These are phyloP conservation scores for Vulpes lagopus DNA, from an alignment of 2,113 vertebrate genomes.

Conservation along the genomic window DNA sequence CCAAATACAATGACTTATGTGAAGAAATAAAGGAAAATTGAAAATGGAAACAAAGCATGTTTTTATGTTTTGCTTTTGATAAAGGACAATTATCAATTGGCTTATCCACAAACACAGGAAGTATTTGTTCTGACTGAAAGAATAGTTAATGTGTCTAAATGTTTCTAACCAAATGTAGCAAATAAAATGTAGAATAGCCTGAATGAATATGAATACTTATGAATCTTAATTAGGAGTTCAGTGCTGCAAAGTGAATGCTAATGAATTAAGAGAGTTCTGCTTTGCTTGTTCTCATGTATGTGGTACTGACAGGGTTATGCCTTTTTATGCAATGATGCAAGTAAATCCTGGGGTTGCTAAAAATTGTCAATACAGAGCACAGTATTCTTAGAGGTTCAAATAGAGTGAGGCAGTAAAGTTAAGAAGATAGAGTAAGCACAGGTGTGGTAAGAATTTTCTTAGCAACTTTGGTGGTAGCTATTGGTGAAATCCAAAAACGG, in stretches of 20 bases:
- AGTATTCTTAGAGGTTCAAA: not conserved
- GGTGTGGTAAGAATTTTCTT: not conserved
- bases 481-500: not conserved
- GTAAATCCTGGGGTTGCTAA: not conserved
- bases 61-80: constrained; percentile 55
- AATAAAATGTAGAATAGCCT: constrained; percentile 10
- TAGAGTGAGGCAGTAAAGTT: not conserved
- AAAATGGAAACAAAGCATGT: constrained; percentile 33
- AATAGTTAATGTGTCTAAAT: constrained; percentile 27
- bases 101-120: not conserved
- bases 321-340: not conserved
- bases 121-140: constrained; percentile 38
- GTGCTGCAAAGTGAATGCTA: not conserved
- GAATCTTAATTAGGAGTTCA: constrained; percentile 3
- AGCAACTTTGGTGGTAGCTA: not conserved
- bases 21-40: constrained; percentile 49
- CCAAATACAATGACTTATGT: not conserved
- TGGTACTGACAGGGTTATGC: not conserved
- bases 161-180: not conserved
- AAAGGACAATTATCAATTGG: not conserved
- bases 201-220: not conserved
- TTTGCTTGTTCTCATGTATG: not conserved
- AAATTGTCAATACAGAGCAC: not conserved
- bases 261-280: not conserved
- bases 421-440: not conserved